Base-by-base conservation (phyloP, 2,888 invertebrate species). In the Ectemnius cavifrons region DNA sequence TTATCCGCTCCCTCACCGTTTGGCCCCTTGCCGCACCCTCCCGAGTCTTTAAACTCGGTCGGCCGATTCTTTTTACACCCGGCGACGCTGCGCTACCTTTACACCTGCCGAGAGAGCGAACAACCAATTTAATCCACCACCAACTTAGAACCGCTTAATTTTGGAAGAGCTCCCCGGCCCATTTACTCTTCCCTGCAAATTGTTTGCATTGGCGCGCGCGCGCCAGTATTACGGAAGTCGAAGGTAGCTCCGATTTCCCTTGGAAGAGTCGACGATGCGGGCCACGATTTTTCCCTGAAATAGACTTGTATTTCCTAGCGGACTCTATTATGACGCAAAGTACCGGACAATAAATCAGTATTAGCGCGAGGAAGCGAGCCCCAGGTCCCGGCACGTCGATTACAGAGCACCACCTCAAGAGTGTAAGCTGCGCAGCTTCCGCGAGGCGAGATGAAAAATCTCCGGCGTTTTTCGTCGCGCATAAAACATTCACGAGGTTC, bases 41-140 rank as follows among this genome's bases (percentile, higher is more conserved):
- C 5, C 37, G 8, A 71, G 76, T 74, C 75, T 79, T 71, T 80
- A 82, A 83, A 83, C 80, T 75, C 58, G 66, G 37, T 16, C 14
- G 60, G 63, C 70, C 73, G 68, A 77, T 81, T 73, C 78, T 79
- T 80, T 75, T 78, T 71, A 70, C 73, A 63, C 71, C 37, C 71
- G 45, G 47, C 68, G 59, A 66, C 63, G 28, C 63, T 70, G 46
- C 64, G 68, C 57, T 69, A 61, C 56, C 52, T 16, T 8, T 16
- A 46, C 56, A 47, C 61, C 49, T 63, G 58, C 63, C 52, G 58
- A 65, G 37, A 69, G 28, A 67, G 65, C 68, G 66, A 77, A 71
- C 71, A 76, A 67, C 73, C 77, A 79, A 84, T 82, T 82, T 80
- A 78, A 65, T 77, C 67, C 65, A 27, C 69, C 71, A 71, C 65